Conservation (phyloP, 2,113 vertebrate genomes). For the Oxygymnocypris stewartii region DNA sequence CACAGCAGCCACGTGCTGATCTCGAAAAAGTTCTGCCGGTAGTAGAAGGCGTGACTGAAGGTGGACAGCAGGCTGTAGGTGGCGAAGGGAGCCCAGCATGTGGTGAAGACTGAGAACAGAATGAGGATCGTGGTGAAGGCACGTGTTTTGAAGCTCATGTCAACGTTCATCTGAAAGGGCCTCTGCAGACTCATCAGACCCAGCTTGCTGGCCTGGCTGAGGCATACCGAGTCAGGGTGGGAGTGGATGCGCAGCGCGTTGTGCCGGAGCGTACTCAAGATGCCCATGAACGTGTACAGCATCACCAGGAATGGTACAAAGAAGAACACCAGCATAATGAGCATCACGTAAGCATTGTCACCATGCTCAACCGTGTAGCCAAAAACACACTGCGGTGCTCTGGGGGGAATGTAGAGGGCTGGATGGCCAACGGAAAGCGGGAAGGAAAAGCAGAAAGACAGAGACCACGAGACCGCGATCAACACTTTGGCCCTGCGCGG, state of each 20-base stretch:
- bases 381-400: conserved; percentile 95
- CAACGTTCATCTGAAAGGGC: conserved; percentile 94
- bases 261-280: conserved; percentile 93
- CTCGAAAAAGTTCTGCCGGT: conserved; percentile 91
- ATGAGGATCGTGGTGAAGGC: conserved; percentile 99
- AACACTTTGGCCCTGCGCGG: conserved; percentile 91
- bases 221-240: conserved; percentile 91
- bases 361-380: conserved; percentile 84
- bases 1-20: conserved; percentile 97
- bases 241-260: conserved; percentile 94
- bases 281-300: conserved; percentile 94
- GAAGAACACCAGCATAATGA: conserved; percentile 88
- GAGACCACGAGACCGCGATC: conserved; percentile 86
- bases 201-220: conserved; percentile 95
- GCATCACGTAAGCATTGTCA: conserved; percentile 86
- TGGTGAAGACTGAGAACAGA: conserved; percentile 92
- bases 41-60: conserved; percentile 89
- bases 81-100: conserved; percentile 94
- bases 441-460: conserved; percentile 87
- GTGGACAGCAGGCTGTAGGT: conserved; percentile 92
- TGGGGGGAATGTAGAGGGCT: conserved; percentile 83
- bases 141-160: conserved; percentile 99
- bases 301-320: conserved; percentile 93
- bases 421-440: conserved; percentile 88
- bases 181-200: conserved; percentile 94